Evolutionary conservation across 2,888 invertebrate genomes (phyloP), one percentile per base, ranked within the genome.

Genomic region (Orthosia gracilis): DNA sequence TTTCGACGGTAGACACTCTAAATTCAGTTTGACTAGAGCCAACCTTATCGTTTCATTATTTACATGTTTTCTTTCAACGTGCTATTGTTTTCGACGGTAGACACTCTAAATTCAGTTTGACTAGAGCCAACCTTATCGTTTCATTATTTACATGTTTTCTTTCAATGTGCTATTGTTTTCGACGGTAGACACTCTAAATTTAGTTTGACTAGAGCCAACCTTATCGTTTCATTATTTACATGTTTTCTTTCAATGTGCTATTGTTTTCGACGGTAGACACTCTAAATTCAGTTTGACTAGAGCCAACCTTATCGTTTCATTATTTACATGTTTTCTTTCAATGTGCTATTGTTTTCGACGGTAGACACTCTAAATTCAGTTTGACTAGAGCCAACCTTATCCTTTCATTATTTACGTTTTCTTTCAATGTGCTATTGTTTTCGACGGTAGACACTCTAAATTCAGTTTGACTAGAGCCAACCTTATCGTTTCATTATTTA

Each of bases 301-400:
- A 65, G 61, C n/a, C n/a, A n/a, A n/a, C n/a, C n/a, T n/a, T n/a
- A n/a, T n/a, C n/a, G n/a, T n/a, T n/a, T n/a, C n/a, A n/a, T n/a
- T n/a, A n/a, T n/a, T n/a, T n/a, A n/a, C n/a, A 40, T 9, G 40
- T 21, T 55, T 23, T 5, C 55, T 55, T 55, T n/a, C n/a, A 15
- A 12, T 26, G 15, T 26, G 9, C 26, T 26, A 26, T 45, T 61
- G n/a, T 26, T 64, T 50, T n/a, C 63, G 4, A 9, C n/a, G 26
- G 17, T 31, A 26, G 50, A 15, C 50, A 50, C 64, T 31, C 9
- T 64, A n/a, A 18, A 18, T 11, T 23, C 59, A 31, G 11, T 49
- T 58, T 31, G 31, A 55, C 68, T 82, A 68, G 50, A 65, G 61
- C n/a, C n/a, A n/a, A n/a, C n/a, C n/a, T n/a, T n/a, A n/a, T n/a